These are phyloP conservation scores for Philotrypesis tridentata DNA, from an alignment of 1,140 invertebrate genomes.

Conservation along the genomic window DNA sequence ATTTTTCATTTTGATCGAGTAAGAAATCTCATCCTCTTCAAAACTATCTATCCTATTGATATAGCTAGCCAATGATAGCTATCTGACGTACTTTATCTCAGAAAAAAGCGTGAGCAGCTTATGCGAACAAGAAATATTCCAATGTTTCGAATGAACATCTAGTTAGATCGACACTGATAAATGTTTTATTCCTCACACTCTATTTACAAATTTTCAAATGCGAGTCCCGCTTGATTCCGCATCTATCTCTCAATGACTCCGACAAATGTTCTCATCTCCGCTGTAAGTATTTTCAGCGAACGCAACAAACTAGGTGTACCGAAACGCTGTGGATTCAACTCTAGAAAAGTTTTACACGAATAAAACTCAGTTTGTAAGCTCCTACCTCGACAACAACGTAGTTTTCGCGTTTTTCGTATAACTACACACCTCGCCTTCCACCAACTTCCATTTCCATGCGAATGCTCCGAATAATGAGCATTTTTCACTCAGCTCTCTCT, in stretches of 20 bases:
- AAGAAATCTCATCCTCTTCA: no score
- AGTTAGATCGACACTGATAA: no score
- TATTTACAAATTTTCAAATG: no score
- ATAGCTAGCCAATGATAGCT: no score
- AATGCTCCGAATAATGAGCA: not conserved
- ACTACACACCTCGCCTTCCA: not conserved
- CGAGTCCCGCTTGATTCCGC: no score
- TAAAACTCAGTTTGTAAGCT: not conserved
- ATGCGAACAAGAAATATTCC: no score
- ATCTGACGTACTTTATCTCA: no score
- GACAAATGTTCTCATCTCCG: not conserved
- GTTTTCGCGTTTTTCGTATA: conserved; percentile 2
- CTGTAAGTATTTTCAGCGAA: not conserved
- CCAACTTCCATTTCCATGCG: not conserved
- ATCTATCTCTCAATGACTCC: not conserved
- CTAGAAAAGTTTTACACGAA: not conserved
- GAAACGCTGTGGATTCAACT: not conserved
- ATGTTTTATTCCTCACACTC: no score
- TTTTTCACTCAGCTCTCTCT: conserved; percentile 4
- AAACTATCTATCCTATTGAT: no score
- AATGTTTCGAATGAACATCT: no score
- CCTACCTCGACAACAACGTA: not conserved
- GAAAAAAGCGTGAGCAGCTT: no score
- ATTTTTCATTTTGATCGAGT: no score
- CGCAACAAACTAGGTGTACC: not conserved